Evolutionary conservation across 2,113 vertebrate species (phyloP).

Genomic region (Polypterus senegalus): DNA sequence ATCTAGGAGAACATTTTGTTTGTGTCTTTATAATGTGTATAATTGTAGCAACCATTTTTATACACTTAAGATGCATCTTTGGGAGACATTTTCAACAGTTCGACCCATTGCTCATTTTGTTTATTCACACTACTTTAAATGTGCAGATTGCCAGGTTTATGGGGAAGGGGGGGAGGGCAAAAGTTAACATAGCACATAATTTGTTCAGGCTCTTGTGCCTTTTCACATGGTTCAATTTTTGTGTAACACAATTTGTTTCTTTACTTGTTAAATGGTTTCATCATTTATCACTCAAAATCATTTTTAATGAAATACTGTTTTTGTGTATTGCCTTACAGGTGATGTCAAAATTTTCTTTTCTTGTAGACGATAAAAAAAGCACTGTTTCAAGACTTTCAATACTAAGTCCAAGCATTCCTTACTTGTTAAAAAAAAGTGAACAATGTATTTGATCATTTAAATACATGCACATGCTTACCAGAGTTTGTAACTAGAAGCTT

Average conservation of each 20-base stretch:
- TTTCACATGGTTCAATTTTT: slow-evolving; percentile 43
- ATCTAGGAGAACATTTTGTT: slow-evolving; percentile 44
- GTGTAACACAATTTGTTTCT: slow-evolving; percentile 40
- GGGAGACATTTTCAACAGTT: slow-evolving; percentile 65
- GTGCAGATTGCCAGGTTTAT: slow-evolving; percentile 12
- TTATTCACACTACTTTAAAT: slow-evolving; percentile 34
- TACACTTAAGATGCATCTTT: slow-evolving; percentile 33
- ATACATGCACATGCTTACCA: background rate
- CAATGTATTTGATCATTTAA: background rate
- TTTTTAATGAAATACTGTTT: slow-evolving; percentile 12
- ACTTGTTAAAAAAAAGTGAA: background rate
- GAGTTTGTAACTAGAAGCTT: background rate
- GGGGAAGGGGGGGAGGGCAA: slow-evolving; percentile 24
- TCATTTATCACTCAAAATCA: slow-evolving; percentile 30
- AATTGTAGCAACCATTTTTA: slow-evolving; percentile 53
- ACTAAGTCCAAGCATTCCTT: background rate
- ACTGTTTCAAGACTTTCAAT: background rate
- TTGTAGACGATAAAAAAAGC: slow-evolving; percentile 2
- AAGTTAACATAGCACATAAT: slow-evolving; percentile 29
- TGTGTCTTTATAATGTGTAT: slow-evolving; percentile 61
- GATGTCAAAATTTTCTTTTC: slow-evolving; percentile 42
- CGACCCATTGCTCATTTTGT: slow-evolving; percentile 43
- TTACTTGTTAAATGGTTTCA: slow-evolving; percentile 51
- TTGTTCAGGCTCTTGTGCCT: slow-evolving; percentile 47
- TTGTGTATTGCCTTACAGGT: slow-evolving; percentile 42